Evolutionary conservation across 2,113 vertebrate genomes (phyloP).

Genomic region (Daboia siamensis): DNA sequence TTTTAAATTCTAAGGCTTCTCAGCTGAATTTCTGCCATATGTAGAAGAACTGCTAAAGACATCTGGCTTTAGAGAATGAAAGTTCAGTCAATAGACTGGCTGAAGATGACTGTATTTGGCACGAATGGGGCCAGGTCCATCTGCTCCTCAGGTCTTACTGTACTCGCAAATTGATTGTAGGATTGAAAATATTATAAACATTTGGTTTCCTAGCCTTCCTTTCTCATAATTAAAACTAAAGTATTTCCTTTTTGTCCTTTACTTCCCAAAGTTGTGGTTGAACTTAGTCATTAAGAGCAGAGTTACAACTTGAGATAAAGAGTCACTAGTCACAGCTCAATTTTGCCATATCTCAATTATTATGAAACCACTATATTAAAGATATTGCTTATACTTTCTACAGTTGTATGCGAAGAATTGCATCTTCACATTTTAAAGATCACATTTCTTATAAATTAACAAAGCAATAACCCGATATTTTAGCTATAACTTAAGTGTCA

Average conservation of each 20-base stretch:
- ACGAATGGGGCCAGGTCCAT: neutral
- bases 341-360: neutral
- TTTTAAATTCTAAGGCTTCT: neutral
- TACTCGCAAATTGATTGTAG: neutral
- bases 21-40: neutral
- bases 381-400: neutral
- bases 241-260: neutral
- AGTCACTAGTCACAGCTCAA: neutral
- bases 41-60: neutral
- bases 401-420: neutral
- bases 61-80: neutral
- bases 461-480: neutral
- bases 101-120: neutral
- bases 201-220: neutral
- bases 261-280: neutral
- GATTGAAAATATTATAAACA: neutral
- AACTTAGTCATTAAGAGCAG: neutral
- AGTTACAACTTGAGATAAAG: neutral
- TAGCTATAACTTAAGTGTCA: neutral
- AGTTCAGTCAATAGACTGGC: neutral
- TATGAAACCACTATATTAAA: neutral
- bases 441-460: neutral
- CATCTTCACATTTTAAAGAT: neutral
- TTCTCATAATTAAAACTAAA: neutral
- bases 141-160: neutral